Evolutionary conservation across 2,113 vertebrate genomes (phyloP).

Genomic region (Micronycteris hirsuta): DNA sequence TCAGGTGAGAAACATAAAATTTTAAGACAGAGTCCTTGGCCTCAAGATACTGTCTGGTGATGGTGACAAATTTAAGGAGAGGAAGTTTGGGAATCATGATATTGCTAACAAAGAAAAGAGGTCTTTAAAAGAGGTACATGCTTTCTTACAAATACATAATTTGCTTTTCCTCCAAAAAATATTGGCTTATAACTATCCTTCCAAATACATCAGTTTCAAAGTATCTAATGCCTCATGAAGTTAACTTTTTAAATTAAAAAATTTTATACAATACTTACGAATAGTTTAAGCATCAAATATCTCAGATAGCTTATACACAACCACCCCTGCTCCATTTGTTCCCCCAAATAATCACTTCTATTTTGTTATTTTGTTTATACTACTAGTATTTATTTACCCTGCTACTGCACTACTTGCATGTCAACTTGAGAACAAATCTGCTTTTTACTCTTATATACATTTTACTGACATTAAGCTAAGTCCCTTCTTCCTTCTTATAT

Average conservation of each 20-base stretch:
- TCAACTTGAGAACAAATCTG: background rate
- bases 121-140: background rate
- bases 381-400: background rate
- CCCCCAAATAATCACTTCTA: background rate
- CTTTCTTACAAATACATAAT: background rate
- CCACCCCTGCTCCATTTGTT: background rate
- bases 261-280: background rate
- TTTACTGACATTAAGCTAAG: background rate
- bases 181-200: background rate
- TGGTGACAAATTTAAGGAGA: background rate
- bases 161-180: background rate
- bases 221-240: background rate
- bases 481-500: background rate
- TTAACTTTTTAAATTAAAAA: background rate
- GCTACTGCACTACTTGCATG: background rate
- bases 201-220: background rate
- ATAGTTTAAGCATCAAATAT: background rate
- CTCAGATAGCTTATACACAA: background rate
- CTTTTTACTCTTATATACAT: background rate
- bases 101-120: background rate
- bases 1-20: background rate
- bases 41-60: background rate
- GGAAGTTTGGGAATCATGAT: background rate
- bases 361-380: background rate
- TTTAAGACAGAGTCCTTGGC: background rate